A percentile compares a stretch with the other conserved stretches of the same genome.
These are phyloP conservation scores for Drosophila bocki DNA, from an alignment of 1,140 invertebrate genomes.

Conservation along the genomic window DNA sequence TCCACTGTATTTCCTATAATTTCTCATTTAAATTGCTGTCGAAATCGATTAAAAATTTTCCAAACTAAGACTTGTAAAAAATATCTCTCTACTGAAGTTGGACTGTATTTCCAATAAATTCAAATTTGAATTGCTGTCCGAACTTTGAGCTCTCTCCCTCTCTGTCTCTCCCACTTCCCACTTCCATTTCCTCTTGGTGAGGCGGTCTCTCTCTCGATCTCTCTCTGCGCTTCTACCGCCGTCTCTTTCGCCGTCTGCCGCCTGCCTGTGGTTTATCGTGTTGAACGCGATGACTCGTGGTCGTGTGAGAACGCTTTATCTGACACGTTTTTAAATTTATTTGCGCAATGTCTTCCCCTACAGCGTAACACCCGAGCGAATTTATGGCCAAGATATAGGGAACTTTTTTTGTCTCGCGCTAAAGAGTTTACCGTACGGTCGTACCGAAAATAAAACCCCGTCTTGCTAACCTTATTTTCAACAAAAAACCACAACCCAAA, in stretches of 20 bases:
- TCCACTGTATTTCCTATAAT: slow-evolving; percentile 1
- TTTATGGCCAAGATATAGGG: slow-evolving; percentile 57
- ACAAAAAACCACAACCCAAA: slow-evolving; percentile 13
- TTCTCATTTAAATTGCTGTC: slow-evolving; percentile 3
- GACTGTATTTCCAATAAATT: slow-evolving; percentile 36
- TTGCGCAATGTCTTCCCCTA: slow-evolving; percentile 58
- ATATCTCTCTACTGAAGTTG: slow-evolving; percentile 14
- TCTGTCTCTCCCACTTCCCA: not conserved
- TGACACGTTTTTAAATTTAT: slow-evolving; percentile 77
- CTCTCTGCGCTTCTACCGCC: not conserved
- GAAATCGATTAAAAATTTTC: not conserved
- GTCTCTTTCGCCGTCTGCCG: slow-evolving; percentile 16
- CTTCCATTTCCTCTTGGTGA: slow-evolving; percentile 22
- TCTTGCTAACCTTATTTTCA: slow-evolving; percentile 26
- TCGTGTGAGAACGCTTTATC: slow-evolving; percentile 69
- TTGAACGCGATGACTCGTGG: slow-evolving; percentile 43
- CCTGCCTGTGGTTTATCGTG: slow-evolving; percentile 24
- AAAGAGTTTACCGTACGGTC: slow-evolving; percentile 19
- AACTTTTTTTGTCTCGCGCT: slow-evolving; percentile 41
- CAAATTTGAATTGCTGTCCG: slow-evolving; percentile 33
- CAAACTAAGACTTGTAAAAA: not conserved
- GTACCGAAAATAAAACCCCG: slow-evolving; percentile 14
- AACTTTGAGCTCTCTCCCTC: slow-evolving; percentile 49
- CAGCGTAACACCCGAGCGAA: slow-evolving; percentile 31
- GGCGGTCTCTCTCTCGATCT: slow-evolving; percentile 15